Base-by-base conservation (phyloP, 2,113 vertebrate species). In the Romanogobio albipinnatus region DNA sequence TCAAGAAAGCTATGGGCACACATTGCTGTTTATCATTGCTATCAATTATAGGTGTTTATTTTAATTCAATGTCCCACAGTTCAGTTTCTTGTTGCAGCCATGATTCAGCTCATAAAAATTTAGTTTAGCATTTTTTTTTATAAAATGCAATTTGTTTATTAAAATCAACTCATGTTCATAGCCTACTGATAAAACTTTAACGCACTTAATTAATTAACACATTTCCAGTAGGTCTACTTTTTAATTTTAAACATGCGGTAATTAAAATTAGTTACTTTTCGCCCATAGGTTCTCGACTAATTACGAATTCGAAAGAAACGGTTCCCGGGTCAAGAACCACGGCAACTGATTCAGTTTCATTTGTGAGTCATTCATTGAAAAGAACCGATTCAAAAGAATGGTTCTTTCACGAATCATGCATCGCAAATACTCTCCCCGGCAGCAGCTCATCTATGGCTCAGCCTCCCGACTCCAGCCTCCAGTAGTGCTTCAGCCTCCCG, bases 381-480 rank as follows among this genome's bases (percentile, higher is more conserved):
- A 53, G 74, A 76, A 53, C 15, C 74, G 74, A 53, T 19, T 76
- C 49, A 51, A 5, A 51, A 5, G 26, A 76, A 76, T 17, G 14
- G n/a, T 9, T 76, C 74, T 33, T 33, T 74, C 70, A 15, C 70
- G 43, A 74, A 74, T 74, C 43, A n/a, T 43, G 70, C 43, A 74
- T 47, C 70, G 43, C 70, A 26, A 7, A 39, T 22, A 56, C 75
- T 56, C 77, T 64, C 43, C n/a, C n/a, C 58, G 24, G 19, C 77
- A 45, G 58, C 36, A n/a, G n/a, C n/a, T n/a, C n/a, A n/a, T n/a
- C n/a, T n/a, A n/a, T 24, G 56, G 36, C 64, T 58, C 39, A 62
- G 58, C 76, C 62, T 62, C 6, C 77, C n/a, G 77, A 79, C 77
- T 79, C 58, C 13, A n/a, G n/a, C n/a, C 36, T 43, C 36, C 33